These are phyloP conservation scores for Philaethria dido DNA, from an alignment of 2,888 invertebrate species.

Conservation along the genomic window DNA sequence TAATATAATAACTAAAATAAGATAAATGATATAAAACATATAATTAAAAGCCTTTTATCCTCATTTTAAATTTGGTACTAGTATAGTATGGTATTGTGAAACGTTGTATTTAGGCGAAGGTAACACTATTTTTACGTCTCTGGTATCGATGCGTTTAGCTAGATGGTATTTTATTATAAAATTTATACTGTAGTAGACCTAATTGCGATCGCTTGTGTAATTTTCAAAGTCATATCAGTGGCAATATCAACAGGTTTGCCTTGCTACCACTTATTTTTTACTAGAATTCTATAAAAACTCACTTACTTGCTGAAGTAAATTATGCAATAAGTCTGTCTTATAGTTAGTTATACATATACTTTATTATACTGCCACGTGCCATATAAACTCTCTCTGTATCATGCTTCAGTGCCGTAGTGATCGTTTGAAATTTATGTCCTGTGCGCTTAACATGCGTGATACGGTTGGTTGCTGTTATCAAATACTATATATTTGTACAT, in stretches of 20 bases:
- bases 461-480: not conserved
- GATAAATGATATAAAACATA: no score
- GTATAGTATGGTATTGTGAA: not conserved
- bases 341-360: no score
- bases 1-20: no score
- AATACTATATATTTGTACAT: not conserved
- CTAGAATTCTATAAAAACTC: not conserved
- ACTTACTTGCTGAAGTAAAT: no score
- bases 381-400: not conserved
- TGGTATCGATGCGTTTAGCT: not conserved
- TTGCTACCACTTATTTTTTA: constrained; percentile 6
- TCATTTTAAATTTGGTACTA: no score
- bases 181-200: constrained; percentile 5
- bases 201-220: constrained; percentile 2
- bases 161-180: constrained; percentile 4
- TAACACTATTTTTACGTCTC: constrained; percentile 20
- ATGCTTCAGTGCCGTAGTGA: not conserved
- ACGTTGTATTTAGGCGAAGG: constrained; percentile 10
- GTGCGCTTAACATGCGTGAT: not conserved
- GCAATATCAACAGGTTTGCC: not conserved
- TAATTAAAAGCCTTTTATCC: no score
- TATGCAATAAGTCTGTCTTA: no score
- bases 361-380: no score
- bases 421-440: not conserved
- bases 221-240: constrained; percentile 14